Evolutionary conservation across 2,797 vertebrate genomes (phyloP).

Genomic region (Eremophila alpestris): DNA sequence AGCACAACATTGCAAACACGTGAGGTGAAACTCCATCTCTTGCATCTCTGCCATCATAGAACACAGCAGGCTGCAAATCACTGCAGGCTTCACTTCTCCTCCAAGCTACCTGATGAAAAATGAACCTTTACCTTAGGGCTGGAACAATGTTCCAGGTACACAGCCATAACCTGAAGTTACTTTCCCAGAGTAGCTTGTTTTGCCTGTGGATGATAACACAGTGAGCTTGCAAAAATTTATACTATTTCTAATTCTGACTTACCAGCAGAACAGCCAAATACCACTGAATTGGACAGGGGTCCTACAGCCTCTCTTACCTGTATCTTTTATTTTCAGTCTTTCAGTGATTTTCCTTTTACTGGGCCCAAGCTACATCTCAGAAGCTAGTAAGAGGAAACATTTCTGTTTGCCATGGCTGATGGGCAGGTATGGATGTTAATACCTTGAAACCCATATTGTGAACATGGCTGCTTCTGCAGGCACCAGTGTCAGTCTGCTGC

Average conservation of each 20-base stretch:
- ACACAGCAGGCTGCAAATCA: neutral
- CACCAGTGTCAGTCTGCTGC: neutral
- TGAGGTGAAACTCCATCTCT: neutral
- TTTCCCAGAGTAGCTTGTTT: neutral
- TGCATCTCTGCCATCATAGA: neutral
- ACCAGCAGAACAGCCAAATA: neutral
- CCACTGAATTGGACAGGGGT: neutral
- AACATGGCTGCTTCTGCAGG: neutral
- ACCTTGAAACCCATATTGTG: neutral
- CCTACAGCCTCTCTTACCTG: neutral
- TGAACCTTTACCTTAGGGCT: neutral
- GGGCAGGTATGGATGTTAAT: neutral
- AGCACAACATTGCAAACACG: neutral
- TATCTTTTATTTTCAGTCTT: neutral
- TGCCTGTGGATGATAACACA: neutral
- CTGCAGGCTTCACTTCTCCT: neutral
- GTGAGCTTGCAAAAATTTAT: neutral
- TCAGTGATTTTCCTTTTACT: neutral
- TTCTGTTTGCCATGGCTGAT: neutral
- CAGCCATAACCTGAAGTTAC: neutral
- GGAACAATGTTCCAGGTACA: neutral
- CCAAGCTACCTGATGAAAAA: neutral
- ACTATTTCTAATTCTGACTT: neutral
- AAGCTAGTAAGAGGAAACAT: neutral
- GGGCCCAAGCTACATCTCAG: neutral